Evolutionary conservation across 2,113 vertebrate genomes (phyloP).

Genomic region (Ceyx cyanopectus): DNA sequence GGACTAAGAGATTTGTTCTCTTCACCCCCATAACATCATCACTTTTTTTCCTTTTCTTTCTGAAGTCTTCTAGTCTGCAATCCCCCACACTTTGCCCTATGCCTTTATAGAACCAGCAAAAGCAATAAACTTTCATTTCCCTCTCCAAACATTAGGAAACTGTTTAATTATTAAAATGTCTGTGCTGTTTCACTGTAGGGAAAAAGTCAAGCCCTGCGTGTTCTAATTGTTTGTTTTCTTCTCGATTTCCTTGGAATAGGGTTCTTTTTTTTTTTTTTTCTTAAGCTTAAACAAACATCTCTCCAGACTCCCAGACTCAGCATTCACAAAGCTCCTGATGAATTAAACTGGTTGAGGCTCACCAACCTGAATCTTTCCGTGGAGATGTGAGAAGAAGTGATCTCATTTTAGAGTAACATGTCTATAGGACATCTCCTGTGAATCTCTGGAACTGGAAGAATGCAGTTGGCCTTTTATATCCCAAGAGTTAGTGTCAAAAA

Average conservation of each 20-base stretch:
- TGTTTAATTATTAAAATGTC: constrained; percentile 61
- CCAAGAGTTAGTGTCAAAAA: background rate
- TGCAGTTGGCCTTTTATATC: background rate
- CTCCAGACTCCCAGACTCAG: background rate
- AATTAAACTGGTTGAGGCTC: background rate
- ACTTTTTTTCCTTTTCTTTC: background rate
- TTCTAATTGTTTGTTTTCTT: constrained; percentile 57
- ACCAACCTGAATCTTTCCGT: background rate
- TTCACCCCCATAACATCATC: background rate
- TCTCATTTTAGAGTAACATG: background rate
- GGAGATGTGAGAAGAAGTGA: accelerated
- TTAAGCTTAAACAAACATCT: constrained; percentile 31
- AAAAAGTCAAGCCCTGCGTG: background rate
- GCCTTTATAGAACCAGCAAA: constrained; percentile 5
- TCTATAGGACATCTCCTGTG: background rate
- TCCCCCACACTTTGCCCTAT: background rate
- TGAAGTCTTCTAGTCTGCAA: background rate
- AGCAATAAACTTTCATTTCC: constrained; percentile 53
- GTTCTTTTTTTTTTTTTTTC: background rate
- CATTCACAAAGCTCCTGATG: background rate
- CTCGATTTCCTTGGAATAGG: constrained; percentile 24
- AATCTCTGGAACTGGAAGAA: background rate
- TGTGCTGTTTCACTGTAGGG: constrained; percentile 39
- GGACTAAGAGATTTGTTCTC: background rate
- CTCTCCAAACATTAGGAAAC: constrained; percentile 41